Evolutionary conservation across 2,797 vertebrate genomes (phyloP).

Genomic region (Myoxocephalus aenaeus): DNA sequence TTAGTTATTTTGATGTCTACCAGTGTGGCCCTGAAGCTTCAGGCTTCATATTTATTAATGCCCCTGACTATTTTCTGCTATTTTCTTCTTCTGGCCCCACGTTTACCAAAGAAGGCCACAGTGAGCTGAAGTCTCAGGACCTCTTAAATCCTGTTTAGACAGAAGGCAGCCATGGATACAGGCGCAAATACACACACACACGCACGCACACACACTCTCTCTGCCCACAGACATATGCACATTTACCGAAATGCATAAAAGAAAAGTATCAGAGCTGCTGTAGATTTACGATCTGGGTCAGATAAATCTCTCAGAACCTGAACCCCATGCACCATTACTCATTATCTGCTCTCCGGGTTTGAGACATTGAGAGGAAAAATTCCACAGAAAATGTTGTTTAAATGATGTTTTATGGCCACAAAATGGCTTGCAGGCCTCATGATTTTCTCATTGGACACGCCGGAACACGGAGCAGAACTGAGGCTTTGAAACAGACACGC

Average conservation of each 20-base stretch:
- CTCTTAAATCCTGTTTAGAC: slow-evolving; percentile 44
- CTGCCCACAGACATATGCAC: background rate
- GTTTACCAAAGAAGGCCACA: slow-evolving; percentile 54
- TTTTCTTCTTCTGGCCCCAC: slow-evolving; percentile 10
- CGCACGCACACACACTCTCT: background rate
- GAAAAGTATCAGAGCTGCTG: background rate
- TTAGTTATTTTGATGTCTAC: background rate
- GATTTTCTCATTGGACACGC: background rate
- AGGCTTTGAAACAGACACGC: background rate
- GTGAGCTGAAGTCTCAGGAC: slow-evolving; percentile 17
- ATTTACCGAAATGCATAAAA: background rate
- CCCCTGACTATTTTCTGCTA: slow-evolving; percentile 34
- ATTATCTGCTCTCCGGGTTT: background rate
- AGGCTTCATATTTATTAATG: slow-evolving; percentile 36
- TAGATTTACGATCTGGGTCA: background rate
- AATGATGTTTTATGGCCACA: slow-evolving; percentile 10
- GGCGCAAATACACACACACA: background rate
- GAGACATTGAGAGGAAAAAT: background rate
- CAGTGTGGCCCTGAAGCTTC: slow-evolving; percentile 12
- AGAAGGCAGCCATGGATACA: background rate
- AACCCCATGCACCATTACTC: background rate
- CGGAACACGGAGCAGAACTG: background rate
- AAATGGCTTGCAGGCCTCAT: slow-evolving; percentile 13
- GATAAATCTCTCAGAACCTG: background rate
- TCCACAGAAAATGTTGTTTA: slow-evolving; percentile 15